Conservation (phyloP, 2,797 vertebrate genomes). For the Enteromius viviparus region DNA sequence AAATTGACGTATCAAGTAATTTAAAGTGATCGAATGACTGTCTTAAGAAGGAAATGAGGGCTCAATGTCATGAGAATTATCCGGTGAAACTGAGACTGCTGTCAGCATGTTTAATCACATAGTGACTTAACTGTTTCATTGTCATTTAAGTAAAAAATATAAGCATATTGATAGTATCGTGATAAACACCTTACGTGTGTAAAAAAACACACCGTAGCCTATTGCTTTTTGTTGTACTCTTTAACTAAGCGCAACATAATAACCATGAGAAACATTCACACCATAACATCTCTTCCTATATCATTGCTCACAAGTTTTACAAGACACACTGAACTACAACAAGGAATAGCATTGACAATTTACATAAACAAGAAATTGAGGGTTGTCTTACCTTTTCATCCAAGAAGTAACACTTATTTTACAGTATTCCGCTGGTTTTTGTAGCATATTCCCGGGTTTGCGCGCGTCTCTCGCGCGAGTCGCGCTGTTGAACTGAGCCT, state of each 20-base stretch:
- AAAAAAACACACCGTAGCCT: background rate
- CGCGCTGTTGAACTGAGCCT: background rate
- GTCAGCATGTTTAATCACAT: background rate
- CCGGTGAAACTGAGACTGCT: background rate
- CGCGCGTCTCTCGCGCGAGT: background rate
- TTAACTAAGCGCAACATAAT: background rate
- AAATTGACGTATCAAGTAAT: background rate
- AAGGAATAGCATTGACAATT: background rate
- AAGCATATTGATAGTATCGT: background rate
- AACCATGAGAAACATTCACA: background rate
- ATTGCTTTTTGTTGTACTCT: background rate
- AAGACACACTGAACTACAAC: background rate
- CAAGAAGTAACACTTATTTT: background rate
- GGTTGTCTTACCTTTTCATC: background rate
- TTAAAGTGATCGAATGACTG: conserved; percentile 3
- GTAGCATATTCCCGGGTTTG: background rate
- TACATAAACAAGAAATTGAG: too few relatives aligned
- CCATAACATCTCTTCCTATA: background rate
- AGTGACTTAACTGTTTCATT: background rate
- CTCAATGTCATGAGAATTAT: background rate
- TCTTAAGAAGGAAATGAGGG: conserved; percentile 29
- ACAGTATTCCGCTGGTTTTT: background rate
- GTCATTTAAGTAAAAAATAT: background rate
- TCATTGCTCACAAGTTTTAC: conserved; percentile 2
- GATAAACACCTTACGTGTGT: background rate